Conservation (phyloP, 1,140 invertebrate species). For the Drosophila sp. region DNA sequence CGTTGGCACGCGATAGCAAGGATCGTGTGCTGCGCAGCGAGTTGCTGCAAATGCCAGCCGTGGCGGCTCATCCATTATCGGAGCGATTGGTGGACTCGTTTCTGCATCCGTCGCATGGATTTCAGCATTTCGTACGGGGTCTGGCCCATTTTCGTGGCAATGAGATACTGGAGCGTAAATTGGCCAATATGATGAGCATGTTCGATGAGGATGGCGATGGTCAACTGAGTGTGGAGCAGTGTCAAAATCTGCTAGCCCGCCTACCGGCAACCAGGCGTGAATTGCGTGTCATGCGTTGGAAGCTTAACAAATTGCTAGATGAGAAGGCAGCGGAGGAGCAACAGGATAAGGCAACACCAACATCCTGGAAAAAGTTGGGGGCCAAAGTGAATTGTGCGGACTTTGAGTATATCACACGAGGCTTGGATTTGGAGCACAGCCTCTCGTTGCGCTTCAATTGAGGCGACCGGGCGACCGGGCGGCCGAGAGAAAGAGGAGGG, state of each 20-base stretch:
- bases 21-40: constrained; percentile 39
- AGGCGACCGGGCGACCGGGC: neutral
- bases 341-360: neutral
- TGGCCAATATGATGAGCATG: constrained; percentile 28
- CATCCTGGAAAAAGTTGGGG: neutral
- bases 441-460: constrained; percentile 50
- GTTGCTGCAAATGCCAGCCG: constrained; percentile 32
- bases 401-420: constrained; percentile 47
- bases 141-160: constrained; percentile 40
- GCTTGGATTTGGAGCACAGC: constrained; percentile 51
- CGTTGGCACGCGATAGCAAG: constrained; percentile 36
- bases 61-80: constrained; percentile 45
- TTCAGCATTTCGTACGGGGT: constrained; percentile 36
- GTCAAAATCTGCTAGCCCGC: constrained; percentile 28
- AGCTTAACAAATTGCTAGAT: constrained; percentile 32
- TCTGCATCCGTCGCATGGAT: constrained; percentile 43
- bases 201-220: constrained; percentile 51
- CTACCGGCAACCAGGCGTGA: constrained; percentile 38
- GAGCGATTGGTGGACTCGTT: constrained; percentile 36
- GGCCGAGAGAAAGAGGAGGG: neutral
- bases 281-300: constrained; percentile 42
- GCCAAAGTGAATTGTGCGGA: constrained; percentile 32
- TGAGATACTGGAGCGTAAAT: constrained; percentile 31
- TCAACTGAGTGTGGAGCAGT: constrained; percentile 34
- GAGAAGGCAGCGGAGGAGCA: constrained; percentile 22